These are phyloP conservation scores for Koerneria pararmatus DNA, from an alignment of 2,888 invertebrate genomes.

Conservation along the genomic window DNA sequence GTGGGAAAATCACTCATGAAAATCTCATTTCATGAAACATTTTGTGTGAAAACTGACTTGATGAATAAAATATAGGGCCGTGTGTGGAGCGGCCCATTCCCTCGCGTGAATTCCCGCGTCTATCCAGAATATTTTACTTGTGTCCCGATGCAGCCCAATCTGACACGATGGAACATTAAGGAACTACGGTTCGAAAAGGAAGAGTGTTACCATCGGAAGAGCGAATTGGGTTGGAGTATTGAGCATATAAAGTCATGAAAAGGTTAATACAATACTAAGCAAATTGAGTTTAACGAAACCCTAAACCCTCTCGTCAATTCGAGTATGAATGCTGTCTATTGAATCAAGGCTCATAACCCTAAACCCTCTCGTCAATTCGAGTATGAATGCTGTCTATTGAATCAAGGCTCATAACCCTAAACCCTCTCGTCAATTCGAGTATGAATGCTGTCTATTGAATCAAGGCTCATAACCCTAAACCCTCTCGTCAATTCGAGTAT, in stretches of 20 bases:
- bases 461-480: too few relatives aligned
- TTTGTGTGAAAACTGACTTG: conserved; percentile 40
- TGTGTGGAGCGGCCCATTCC: conserved; percentile 59
- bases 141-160: conserved; percentile 42
- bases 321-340: too few relatives aligned
- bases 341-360: too few relatives aligned
- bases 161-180: conserved; percentile 27
- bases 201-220: background rate
- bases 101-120: conserved; percentile 58
- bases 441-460: too few relatives aligned
- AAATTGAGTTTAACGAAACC: too few relatives aligned
- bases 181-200: background rate
- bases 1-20: too few relatives aligned
- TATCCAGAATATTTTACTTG: conserved; percentile 52
- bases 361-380: background rate
- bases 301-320: too few relatives aligned
- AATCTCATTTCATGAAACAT: too few relatives aligned
- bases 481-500: background rate
- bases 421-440: background rate
- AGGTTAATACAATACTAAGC: too few relatives aligned
- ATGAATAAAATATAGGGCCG: conserved; percentile 58
- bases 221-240: background rate
- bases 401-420: too few relatives aligned
- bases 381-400: too few relatives aligned
- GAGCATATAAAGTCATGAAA: background rate